These are phyloP conservation scores for Patella depressa DNA, from an alignment of 2,888 invertebrate genomes.

Conservation along the genomic window DNA sequence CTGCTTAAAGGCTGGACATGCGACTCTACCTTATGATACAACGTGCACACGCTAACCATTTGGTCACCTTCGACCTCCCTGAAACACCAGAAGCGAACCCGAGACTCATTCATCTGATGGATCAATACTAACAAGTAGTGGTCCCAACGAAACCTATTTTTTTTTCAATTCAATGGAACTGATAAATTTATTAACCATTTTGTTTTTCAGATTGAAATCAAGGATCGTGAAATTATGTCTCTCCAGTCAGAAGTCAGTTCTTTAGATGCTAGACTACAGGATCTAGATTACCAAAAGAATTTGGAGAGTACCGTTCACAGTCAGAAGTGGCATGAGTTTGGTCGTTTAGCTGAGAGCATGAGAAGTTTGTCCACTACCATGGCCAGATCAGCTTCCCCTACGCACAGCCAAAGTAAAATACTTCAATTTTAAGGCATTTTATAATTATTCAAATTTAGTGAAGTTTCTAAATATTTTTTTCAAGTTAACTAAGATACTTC, in stretches of 20 bases:
- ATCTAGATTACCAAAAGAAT: conserved; percentile 52
- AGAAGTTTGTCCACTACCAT: conserved; percentile 63
- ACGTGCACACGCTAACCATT: no score
- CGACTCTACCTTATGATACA: no score
- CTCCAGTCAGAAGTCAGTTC: conserved; percentile 47
- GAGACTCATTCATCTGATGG: no score
- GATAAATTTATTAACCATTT: no score
- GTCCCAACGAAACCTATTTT: no score
- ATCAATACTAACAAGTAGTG: no score
- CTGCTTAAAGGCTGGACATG: no score
- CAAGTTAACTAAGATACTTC: background rate
- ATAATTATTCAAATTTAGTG: no score
- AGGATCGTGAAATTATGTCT: conserved; percentile 51
- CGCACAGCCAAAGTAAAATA: background rate
- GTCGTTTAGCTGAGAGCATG: conserved; percentile 69
- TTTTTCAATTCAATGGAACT: no score
- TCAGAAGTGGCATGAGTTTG: conserved; percentile 71
- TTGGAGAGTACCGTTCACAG: conserved; percentile 61
- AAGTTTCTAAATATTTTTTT: background rate
- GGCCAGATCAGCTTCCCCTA: conserved; percentile 35
- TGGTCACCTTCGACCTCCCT: no score
- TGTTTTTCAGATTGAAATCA: conserved; percentile 52
- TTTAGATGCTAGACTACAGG: conserved; percentile 43
- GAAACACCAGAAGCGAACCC: no score
- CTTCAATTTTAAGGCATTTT: background rate